Conservation (phyloP, 2,797 vertebrate species). For the Trichosurus vulpecula region DNA sequence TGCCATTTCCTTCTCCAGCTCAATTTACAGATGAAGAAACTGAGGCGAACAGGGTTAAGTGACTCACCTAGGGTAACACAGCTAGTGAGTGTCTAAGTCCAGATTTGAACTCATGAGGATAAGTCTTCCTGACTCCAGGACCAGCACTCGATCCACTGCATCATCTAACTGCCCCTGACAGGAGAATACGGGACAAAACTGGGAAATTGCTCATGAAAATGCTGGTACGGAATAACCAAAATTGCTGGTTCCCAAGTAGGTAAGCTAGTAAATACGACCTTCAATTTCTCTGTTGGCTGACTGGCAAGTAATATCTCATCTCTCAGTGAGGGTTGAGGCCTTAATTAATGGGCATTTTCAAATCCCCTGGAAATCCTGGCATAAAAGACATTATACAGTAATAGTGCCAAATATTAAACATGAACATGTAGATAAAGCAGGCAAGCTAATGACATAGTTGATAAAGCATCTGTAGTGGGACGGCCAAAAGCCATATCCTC, state of each 20-base stretch:
- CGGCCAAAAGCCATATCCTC: not conserved
- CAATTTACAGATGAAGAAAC: not conserved
- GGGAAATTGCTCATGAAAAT: not conserved
- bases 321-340: not conserved
- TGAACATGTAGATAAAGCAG: conserved; percentile 24
- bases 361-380: not conserved
- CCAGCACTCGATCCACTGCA: not conserved
- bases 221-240: not conserved
- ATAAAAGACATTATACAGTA: not conserved
- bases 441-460: not conserved
- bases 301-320: not conserved
- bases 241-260: not conserved
- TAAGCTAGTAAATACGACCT: not conserved
- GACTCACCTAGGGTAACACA: not conserved
- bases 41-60: not conserved
- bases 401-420: not conserved
- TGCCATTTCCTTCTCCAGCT: not conserved
- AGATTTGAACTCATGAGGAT: not conserved
- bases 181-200: not conserved
- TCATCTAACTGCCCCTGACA: not conserved
- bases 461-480: not conserved
- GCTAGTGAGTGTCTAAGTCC: not conserved
- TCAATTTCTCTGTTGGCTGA: not conserved
- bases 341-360: not conserved
- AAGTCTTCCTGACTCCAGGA: not conserved